Base-by-base conservation (phyloP, 2,113 vertebrate genomes). In the Megaceryle torquata region DNA sequence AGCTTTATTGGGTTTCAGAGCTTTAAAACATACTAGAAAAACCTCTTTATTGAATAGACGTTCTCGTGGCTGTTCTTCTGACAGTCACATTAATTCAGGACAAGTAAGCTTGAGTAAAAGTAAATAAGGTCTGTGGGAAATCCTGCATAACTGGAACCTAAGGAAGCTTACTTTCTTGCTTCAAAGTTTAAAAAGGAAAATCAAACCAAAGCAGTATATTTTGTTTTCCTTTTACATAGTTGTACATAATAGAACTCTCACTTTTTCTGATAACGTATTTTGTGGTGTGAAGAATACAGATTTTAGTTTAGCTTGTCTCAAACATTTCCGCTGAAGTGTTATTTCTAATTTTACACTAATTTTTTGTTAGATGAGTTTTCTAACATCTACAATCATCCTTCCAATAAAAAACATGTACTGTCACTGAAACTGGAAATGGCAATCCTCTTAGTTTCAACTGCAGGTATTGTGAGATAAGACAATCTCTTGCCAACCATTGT, bases 381-480 rank as follows among this genome's bases (percentile, higher is more conserved):
- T 18, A 8, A 79, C 75, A 17, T 76, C 54, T 93, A 28, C n/a
- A 68, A 43, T 70, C 16, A 64, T 50, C 14, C 26, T 89, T 77
- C 41, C 67, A 65, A 80, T 80, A 74, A 72, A 61, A 85, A 28
- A 17, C 28, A 41, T 77, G 31, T 69, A 51, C 35, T 51, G 53
- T 78, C 48, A 93, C 63, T 60, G 60, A 89, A 93, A 87, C 9
- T 39, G 67, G 46, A 88, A 93, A 81, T 39, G 53, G 11, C 67
- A 93, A 89, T 96, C 86, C 81, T 92, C 71, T 96, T 93, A 94
- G 18, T 65, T 39, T 78, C 89, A 87, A 91, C 68, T 93, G 39
- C 53, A 96, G 71, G 69, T 84, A 56, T 56, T 83, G 56, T 41
- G 71, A 86, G 83, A 94, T 94, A 91, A 89, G 60, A 76, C 68